phyloP scores from a whole-genome alignment of 1,140 invertebrate genomes.

The Babylonia areolata region DNA sequence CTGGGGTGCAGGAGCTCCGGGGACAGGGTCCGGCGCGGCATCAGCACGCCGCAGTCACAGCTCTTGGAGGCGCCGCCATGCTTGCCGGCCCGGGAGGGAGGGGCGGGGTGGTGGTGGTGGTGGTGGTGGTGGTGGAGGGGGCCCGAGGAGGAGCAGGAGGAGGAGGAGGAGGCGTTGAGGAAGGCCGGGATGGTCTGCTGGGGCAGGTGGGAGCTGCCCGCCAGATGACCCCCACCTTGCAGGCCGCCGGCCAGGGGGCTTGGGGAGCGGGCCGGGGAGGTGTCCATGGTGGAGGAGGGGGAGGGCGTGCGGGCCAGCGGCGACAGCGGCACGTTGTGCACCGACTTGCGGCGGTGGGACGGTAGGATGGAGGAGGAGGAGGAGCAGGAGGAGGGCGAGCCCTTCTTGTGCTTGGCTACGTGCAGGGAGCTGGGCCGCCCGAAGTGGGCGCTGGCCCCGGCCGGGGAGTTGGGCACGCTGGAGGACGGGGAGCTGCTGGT shows the following conservation, averaged over 20 bases:
- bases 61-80: slow-evolving; percentile 82
- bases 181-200: slow-evolving; percentile 69
- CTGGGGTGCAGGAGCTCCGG: slow-evolving; percentile 85
- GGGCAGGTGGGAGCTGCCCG: slow-evolving; percentile 62
- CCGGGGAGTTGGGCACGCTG: slow-evolving; percentile 81
- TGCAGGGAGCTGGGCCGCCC: slow-evolving; percentile 92
- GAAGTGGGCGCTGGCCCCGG: slow-evolving; percentile 73
- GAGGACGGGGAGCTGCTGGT: slow-evolving; percentile 82
- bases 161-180: slow-evolving; percentile 79
- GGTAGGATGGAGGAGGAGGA: slow-evolving; percentile 84
- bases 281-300: slow-evolving; percentile 91
- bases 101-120: slow-evolving; percentile 61
- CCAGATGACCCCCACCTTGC: slow-evolving; percentile 67
- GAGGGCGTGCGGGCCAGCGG: slow-evolving; percentile 95
- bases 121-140: slow-evolving; percentile 77
- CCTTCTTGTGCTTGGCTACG: slow-evolving; percentile 89
- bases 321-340: slow-evolving; percentile 96
- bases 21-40: slow-evolving; percentile 89
- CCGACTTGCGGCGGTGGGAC: slow-evolving; percentile 92
- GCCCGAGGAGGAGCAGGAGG: too few species aligned
- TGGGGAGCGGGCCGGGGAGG: slow-evolving; percentile 83
- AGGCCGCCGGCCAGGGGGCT: slow-evolving; percentile 87
- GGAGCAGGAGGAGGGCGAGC: too few species aligned
- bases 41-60: slow-evolving; percentile 90
- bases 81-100: slow-evolving; percentile 62